phyloP scores from a whole-genome alignment of 2,888 invertebrate genomes.

The Ormyrus thymus region DNA sequence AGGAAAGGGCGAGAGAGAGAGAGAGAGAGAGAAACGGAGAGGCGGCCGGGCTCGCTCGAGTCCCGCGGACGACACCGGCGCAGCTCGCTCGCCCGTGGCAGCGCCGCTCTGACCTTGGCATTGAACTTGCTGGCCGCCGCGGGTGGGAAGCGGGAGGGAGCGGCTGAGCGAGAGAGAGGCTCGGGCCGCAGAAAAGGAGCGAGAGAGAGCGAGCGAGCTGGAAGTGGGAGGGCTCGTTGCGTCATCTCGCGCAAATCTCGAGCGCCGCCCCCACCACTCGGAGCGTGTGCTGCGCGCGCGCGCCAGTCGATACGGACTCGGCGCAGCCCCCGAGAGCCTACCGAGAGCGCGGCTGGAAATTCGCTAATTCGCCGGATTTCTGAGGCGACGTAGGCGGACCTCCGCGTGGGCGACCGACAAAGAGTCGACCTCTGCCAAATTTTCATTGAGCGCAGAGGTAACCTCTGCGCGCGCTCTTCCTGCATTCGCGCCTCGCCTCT shows the following conservation, averaged over 20 bases:
- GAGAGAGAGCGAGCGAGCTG: background rate
- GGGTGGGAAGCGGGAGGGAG: conserved; percentile 55
- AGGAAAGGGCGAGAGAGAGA: no score
- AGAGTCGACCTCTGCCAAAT: no score
- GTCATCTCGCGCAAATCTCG: conserved; percentile 30
- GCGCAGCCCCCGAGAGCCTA: background rate
- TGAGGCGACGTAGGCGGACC: no score
- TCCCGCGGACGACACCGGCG: conserved; percentile 65
- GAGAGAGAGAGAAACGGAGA: background rate
- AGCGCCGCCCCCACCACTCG: background rate
- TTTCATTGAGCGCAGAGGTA: no score
- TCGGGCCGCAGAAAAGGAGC: background rate
- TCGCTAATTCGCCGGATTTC: no score
- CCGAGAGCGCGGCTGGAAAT: no score
- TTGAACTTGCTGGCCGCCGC: conserved; percentile 70
- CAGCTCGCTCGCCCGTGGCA: conserved; percentile 54
- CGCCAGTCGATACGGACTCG: conserved; percentile 31
- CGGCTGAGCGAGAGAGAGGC: conserved; percentile 34
- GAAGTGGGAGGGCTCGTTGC: conserved; percentile 12
- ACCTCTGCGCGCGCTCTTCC: no score
- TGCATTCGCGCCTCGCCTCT: no score
- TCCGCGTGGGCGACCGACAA: no score
- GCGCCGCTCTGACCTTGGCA: conserved; percentile 74
- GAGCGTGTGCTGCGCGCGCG: background rate
- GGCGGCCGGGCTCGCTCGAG: conserved; percentile 62